Percentiles rank a stretch among this genome's conserved stretches.
Conservation (phyloP, 2,888 invertebrate species). For the Sympetrum striolatum region DNA sequence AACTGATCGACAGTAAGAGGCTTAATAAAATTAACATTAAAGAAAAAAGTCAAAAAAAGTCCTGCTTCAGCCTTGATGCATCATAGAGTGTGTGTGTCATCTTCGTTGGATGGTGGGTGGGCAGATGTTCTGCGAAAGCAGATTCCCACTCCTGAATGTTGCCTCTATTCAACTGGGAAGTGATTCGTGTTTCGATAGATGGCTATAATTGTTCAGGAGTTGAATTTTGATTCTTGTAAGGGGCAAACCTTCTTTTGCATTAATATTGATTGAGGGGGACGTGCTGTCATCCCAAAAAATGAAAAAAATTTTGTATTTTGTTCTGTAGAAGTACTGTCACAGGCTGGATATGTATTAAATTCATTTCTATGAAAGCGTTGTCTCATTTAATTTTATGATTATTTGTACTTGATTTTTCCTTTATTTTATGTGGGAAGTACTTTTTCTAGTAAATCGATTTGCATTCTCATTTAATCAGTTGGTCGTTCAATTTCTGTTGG, state of each 20-base stretch:
- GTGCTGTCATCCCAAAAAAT: conserved; percentile 42
- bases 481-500: no score
- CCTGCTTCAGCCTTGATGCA: conserved; percentile 45
- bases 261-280: conserved; percentile 21
- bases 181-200: conserved; percentile 44
- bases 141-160: background rate
- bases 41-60: conserved; percentile 36
- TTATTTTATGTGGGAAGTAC: no score
- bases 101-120: conserved; percentile 19
- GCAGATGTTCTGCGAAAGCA: background rate
- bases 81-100: conserved; percentile 42
- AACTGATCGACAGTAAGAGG: conserved; percentile 83
- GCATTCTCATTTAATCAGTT: no score
- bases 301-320: conserved; percentile 46
- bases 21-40: conserved; percentile 43
- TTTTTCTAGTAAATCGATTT: no score
- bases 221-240: conserved; percentile 44
- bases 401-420: no score
- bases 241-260: conserved; percentile 25
- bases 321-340: conserved; percentile 42
- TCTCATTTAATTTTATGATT: background rate
- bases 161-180: conserved; percentile 27
- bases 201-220: conserved; percentile 44
- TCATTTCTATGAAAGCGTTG: conserved; percentile 50
- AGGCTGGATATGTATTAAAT: conserved; percentile 50